These are phyloP conservation scores for Tipula helvola DNA, from an alignment of 2,888 invertebrate species.

Conservation along the genomic window DNA sequence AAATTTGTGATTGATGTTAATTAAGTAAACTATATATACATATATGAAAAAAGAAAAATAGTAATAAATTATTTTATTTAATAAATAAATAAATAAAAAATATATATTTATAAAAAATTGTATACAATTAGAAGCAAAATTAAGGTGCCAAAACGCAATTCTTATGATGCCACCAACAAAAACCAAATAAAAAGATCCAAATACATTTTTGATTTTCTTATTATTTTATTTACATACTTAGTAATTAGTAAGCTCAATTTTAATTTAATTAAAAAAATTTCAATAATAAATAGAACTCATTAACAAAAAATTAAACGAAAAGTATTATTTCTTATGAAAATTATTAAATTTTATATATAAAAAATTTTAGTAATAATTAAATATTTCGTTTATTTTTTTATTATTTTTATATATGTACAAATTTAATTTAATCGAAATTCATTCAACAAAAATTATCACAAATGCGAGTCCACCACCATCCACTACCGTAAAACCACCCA, in stretches of 20 bases:
- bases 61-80: conserved; percentile 5
- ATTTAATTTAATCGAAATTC: neutral
- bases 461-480: neutral
- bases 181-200: neutral
- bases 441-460: neutral
- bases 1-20: conserved; percentile 9
- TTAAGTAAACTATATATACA: neutral
- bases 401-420: neutral
- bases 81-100: neutral
- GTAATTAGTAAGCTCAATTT: neutral
- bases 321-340: neutral
- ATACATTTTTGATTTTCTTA: neutral
- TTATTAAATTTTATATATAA: neutral
- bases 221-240: neutral
- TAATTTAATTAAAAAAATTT: neutral
- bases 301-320: neutral
- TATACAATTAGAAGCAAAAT: conserved; percentile 20
- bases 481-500: neutral
- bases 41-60: neutral
- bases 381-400: neutral
- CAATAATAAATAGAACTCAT: neutral
- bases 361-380: neutral
- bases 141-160: conserved; percentile 17
- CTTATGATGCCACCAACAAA: conserved; percentile 18
- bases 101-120: conserved; percentile 14